Evolutionary conservation across 23 tunicate genomes (phyloP).

Genomic region (Halocynthia aurantium): DNA sequence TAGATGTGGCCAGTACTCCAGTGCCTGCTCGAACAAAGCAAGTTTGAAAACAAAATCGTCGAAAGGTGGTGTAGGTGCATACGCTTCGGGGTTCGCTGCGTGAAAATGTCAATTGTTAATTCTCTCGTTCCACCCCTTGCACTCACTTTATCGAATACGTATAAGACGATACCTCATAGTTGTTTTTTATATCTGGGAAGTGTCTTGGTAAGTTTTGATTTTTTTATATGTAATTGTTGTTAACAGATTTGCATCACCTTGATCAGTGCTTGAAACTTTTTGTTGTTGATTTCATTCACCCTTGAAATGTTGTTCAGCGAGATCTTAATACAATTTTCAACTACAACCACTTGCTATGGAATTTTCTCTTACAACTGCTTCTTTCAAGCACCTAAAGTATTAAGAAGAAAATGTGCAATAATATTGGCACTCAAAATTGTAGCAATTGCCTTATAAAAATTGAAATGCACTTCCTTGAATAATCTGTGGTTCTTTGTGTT

Average conservation of each 20-base stretch:
- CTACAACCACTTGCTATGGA: neutral
- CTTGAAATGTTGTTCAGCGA: no score
- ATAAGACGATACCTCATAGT: slow-evolving; percentile 58
- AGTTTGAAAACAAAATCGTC: slow-evolving; percentile 78
- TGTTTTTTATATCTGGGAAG: slow-evolving; percentile 92
- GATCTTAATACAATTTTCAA: no score
- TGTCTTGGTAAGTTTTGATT: slow-evolving; percentile 67
- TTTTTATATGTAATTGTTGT: no score
- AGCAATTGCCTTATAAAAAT: neutral
- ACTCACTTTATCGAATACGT: slow-evolving; percentile 48
- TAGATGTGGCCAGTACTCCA: slow-evolving; percentile 81
- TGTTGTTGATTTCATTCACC: no score
- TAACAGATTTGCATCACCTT: no score
- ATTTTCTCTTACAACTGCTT: neutral
- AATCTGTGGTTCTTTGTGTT: neutral
- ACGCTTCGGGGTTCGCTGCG: slow-evolving; percentile 74
- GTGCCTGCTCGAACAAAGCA: slow-evolving; percentile 38
- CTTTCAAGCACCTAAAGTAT: neutral
- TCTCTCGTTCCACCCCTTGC: slow-evolving; percentile 36
- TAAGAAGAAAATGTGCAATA: neutral
- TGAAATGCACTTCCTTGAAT: neutral
- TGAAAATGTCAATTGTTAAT: slow-evolving; percentile 31
- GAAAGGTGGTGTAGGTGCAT: slow-evolving; percentile 98
- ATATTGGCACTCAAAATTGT: no score
- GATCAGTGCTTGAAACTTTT: no score